A percentile compares a stretch with the other conserved stretches of the same genome.
Evolutionary conservation across 2,797 vertebrate genomes (phyloP).

Genomic region (Xenopus petersii): DNA sequence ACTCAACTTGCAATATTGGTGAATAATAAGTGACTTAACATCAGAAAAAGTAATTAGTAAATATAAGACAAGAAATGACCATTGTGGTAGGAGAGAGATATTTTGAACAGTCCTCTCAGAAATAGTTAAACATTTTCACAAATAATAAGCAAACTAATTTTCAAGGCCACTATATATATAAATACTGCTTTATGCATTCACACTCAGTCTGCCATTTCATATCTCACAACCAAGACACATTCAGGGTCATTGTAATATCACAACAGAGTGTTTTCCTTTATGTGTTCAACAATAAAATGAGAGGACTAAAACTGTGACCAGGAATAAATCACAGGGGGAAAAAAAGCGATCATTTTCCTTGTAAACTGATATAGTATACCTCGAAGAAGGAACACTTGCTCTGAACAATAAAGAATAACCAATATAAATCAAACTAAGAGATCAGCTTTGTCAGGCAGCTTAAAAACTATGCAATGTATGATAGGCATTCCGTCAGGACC

Average conservation of each 20-base stretch:
- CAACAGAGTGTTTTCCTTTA: slow-evolving; percentile 18
- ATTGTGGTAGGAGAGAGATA: no score
- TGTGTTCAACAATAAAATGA: slow-evolving; percentile 25
- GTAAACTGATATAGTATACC: neutral
- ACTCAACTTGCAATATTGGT: no score
- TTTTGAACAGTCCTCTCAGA: neutral
- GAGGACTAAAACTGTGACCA: neutral
- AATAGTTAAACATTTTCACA: slow-evolving; percentile 5
- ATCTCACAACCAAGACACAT: slow-evolving; percentile 19
- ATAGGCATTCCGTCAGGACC: slow-evolving; percentile 60
- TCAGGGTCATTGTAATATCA: slow-evolving; percentile 35
- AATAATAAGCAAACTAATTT: slow-evolving; percentile 14
- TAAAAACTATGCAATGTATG: slow-evolving; percentile 48
- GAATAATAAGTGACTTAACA: no score
- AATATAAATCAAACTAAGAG: no score
- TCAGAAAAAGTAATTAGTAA: no score
- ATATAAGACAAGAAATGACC: no score
- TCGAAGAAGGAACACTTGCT: neutral
- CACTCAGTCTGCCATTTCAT: slow-evolving; percentile 4
- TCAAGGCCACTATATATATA: slow-evolving; percentile 25
- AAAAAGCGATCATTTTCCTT: no score
- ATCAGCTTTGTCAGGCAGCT: slow-evolving; percentile 6
- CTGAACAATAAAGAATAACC: neutral
- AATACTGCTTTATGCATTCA: slow-evolving; percentile 20
- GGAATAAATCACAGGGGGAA: neutral